These are phyloP conservation scores for Nomada ruficornis DNA, from an alignment of 2,888 invertebrate species.

Conservation along the genomic window DNA sequence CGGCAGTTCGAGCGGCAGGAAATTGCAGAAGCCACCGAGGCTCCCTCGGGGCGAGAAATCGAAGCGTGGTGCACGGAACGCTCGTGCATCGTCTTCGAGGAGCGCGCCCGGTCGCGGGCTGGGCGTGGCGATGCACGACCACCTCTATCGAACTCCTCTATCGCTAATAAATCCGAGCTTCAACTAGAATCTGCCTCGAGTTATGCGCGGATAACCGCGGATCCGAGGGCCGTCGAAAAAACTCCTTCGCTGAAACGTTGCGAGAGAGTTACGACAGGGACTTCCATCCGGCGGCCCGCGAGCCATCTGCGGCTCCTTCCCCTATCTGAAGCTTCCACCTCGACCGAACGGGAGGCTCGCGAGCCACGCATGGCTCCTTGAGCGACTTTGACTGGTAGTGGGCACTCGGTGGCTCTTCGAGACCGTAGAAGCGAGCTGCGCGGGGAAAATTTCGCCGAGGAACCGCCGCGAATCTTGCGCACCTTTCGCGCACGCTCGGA, in stretches of 20 bases:
- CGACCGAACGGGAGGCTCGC: too few relatives aligned
- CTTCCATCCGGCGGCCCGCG: too few relatives aligned
- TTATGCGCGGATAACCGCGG: conserved; percentile 70
- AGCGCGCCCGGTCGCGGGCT: conserved; percentile 59
- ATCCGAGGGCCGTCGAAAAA: conserved; percentile 66
- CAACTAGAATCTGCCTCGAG: conserved; percentile 82
- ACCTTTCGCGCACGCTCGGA: too few relatives aligned
- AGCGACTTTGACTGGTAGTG: too few relatives aligned
- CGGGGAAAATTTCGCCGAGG: too few relatives aligned
- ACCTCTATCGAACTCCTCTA: conserved; percentile 80
- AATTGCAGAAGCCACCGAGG: conserved; percentile 57
- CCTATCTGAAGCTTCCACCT: too few relatives aligned
- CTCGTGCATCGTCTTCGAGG: conserved; percentile 48
- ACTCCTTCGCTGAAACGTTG: neutral
- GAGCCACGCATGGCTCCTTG: too few relatives aligned
- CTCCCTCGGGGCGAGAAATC: conserved; percentile 48
- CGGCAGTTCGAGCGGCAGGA: conserved; percentile 17
- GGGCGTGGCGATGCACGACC: conserved; percentile 82
- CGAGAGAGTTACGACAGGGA: neutral
- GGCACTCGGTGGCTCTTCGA: too few relatives aligned
- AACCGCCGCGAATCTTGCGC: too few relatives aligned
- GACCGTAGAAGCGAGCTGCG: too few relatives aligned
- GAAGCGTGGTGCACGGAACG: conserved; percentile 46
- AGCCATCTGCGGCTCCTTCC: too few relatives aligned
- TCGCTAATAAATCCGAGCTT: conserved; percentile 82